phyloP scores from a whole-genome alignment of 2,113 vertebrate species.

The Hucho hucho region DNA sequence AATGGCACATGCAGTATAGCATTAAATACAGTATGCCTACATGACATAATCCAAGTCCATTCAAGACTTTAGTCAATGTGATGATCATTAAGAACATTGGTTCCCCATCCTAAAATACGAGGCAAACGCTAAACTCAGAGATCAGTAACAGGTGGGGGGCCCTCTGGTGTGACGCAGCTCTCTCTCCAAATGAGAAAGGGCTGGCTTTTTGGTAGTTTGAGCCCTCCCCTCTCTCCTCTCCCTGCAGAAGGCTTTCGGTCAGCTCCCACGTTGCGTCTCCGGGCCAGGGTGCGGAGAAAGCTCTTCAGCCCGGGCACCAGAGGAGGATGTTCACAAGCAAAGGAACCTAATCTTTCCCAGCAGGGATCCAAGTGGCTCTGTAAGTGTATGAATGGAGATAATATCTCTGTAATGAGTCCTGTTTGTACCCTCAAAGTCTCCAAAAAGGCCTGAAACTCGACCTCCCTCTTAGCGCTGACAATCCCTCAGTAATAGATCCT shows the following conservation, averaged over 20 bases:
- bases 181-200: slow-evolving; percentile 16
- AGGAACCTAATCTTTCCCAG: slow-evolving; percentile 82
- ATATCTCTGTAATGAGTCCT: slow-evolving; percentile 84
- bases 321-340: slow-evolving; percentile 76
- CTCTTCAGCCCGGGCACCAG: slow-evolving; percentile 43
- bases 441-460: slow-evolving; percentile 79
- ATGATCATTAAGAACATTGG: too few species aligned
- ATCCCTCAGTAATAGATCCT: slow-evolving; percentile 75
- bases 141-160: too few species aligned
- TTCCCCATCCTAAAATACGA: too few species aligned
- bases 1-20: too few species aligned
- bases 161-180: neutral
- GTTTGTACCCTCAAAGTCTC: slow-evolving; percentile 82
- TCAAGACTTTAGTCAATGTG: too few species aligned
- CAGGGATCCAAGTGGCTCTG: slow-evolving; percentile 75
- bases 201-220: slow-evolving; percentile 12
- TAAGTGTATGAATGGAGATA: slow-evolving; percentile 85
- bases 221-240: neutral
- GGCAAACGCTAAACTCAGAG: too few species aligned
- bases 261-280: slow-evolving; percentile 19
- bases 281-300: slow-evolving; percentile 31
- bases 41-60: too few species aligned
- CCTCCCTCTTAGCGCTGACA: slow-evolving; percentile 74
- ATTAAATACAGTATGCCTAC: too few species aligned
- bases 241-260: slow-evolving; percentile 3